Percentiles rank a stretch among this genome's conserved stretches.
Conservation (phyloP, 2,113 vertebrate species). For the Paramormyrops kingsleyae region DNA sequence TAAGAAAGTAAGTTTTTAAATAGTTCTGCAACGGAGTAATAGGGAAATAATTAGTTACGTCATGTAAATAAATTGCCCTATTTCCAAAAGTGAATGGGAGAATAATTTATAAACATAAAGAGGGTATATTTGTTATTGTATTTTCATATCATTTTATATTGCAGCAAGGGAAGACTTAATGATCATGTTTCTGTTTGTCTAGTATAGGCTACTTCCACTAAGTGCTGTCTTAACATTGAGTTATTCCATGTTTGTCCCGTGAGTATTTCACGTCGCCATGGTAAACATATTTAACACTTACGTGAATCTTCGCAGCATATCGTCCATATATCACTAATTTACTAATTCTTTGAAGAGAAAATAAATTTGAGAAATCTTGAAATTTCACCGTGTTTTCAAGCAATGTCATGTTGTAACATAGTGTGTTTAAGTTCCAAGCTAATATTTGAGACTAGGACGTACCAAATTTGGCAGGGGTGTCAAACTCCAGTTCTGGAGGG, state of each 20-base stretch:
- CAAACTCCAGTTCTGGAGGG: no score
- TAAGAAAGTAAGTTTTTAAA: background rate
- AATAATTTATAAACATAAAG: background rate
- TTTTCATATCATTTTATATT: background rate
- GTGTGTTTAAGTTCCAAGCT: background rate
- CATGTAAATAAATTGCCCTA: background rate
- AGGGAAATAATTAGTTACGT: background rate
- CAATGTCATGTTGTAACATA: background rate
- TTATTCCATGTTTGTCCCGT: slow-evolving; percentile 45
- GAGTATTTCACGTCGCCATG: slow-evolving; percentile 50
- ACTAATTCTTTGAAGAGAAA: background rate
- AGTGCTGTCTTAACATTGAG: background rate
- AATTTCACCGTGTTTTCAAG: background rate
- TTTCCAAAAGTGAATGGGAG: background rate
- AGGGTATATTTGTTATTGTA: background rate
- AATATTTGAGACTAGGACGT: slow-evolving; percentile 8
- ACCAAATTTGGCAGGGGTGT: slow-evolving; percentile 2
- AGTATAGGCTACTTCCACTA: slow-evolving; percentile 23
- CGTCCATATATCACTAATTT: background rate
- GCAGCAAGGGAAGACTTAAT: slow-evolving; percentile 4
- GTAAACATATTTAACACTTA: slow-evolving; percentile 34
- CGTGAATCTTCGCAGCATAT: background rate
- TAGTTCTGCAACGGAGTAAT: background rate
- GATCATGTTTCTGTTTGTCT: slow-evolving; percentile 15
- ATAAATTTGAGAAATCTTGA: background rate